Evolutionary conservation across 2,888 invertebrate genomes (phyloP), one percentile per base, ranked within the genome.

Genomic region (Brachyopa scutellaris): DNA sequence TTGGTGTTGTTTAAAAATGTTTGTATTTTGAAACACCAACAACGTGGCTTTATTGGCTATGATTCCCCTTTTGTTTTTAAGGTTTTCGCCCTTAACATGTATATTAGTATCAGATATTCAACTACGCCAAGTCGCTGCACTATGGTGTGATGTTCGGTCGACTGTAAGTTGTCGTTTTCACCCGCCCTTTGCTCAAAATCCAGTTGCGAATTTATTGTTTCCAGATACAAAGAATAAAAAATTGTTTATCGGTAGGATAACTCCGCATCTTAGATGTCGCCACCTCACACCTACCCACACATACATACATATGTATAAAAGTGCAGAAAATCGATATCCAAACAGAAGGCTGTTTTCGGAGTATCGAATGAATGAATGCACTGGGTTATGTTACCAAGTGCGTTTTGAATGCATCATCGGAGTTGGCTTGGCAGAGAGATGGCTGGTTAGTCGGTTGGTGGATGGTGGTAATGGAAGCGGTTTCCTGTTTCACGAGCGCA

Each of bases 311-410:
- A n/a, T n/a, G n/a, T n/a, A n/a, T n/a, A n/a, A n/a, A n/a, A 59
- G 42, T 53, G 67, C 51, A 69, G 78, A 85, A 85, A 85, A 79
- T 82, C 79, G 84, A 84, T 88, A 88, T 86, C 84, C 61, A 49
- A 66, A 82, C 72, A 84, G 83, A 84, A 85, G 83, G 85, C 76
- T 69, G 49, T 70, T 77, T 70, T 62, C 55, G 38, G 57, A 36
- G 59, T 76, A 76, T 76, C 59, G 59, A 76, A 76, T 76, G 76
- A 76, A 76, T 76, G 76, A 76, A 76, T 67, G 76, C 76, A 67
- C 13, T 67, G 67, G 66, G 33, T 76, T 76, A 76, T 67, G 76
- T 76, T 76, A 67, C 76, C 76, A 76, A 76, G 67, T 76, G 76
- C 76, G 67, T 67, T 76, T 76, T 59, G 59, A 59, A 67, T 76